Evolutionary conservation across 2,888 invertebrate genomes (phyloP).

Genomic region (Parnassius orleans): DNA sequence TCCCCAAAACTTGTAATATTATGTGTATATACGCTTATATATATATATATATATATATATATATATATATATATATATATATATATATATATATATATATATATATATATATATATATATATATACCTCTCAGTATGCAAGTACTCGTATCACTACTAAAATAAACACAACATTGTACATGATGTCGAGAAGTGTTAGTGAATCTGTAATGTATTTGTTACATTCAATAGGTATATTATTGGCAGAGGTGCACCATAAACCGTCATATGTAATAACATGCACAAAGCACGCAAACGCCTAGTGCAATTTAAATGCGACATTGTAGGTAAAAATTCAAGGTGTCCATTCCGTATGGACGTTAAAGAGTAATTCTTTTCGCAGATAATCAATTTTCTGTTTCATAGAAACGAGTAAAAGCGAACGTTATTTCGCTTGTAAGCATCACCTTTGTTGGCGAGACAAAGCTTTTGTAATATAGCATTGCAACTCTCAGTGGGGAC

Average conservation of each 20-base stretch:
- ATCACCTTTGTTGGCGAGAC: constrained; percentile 22
- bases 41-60: too few species aligned
- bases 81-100: too few species aligned
- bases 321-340: constrained; percentile 24
- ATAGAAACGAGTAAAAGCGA: constrained; percentile 15
- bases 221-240: not conserved
- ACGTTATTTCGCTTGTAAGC: constrained; percentile 15
- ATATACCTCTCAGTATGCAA: too few species aligned
- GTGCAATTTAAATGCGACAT: constrained; percentile 15
- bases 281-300: constrained; percentile 7
- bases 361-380: constrained; percentile 25
- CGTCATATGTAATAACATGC: constrained; percentile 6
- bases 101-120: too few species aligned
- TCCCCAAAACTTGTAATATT: too few species aligned
- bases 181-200: constrained; percentile 12
- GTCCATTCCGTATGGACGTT: constrained; percentile 17
- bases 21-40: too few species aligned
- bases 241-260: constrained; percentile 10
- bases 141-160: too few species aligned
- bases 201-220: constrained; percentile 3
- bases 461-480: constrained; percentile 17
- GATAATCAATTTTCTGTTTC: constrained; percentile 27
- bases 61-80: too few species aligned
- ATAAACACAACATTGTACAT: not conserved
- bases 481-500: constrained; percentile 12